A percentile compares a stretch with the other conserved stretches of the same genome.
These are phyloP conservation scores for Morpho deidamia DNA, from an alignment of 2,888 invertebrate species.

Conservation along the genomic window DNA sequence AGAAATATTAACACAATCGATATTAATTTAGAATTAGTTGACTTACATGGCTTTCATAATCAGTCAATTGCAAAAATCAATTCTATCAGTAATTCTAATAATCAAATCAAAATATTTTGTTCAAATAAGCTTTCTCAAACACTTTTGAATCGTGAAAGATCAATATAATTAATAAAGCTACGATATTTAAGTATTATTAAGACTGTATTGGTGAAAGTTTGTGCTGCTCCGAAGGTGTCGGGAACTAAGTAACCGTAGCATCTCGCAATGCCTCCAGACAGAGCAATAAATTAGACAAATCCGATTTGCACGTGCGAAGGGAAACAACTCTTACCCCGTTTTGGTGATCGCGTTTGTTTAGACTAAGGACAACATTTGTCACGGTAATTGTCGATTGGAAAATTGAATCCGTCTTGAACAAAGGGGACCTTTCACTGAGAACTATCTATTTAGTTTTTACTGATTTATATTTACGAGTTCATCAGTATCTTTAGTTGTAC, in stretches of 20 bases:
- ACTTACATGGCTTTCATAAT: too few relatives aligned
- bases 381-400: conserved; percentile 31
- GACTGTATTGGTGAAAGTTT: conserved; percentile 7
- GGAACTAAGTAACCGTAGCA: conserved; percentile 68
- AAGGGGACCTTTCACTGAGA: not conserved
- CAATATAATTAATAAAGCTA: too few relatives aligned
- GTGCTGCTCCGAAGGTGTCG: conserved; percentile 42
- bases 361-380: conserved; percentile 46
- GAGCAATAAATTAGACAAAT: conserved; percentile 75
- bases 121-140: too few relatives aligned
- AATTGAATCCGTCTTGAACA: conserved; percentile 29
- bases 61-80: too few relatives aligned
- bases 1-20: too few relatives aligned
- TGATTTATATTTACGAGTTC: too few relatives aligned
- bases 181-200: not conserved
- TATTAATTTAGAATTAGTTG: too few relatives aligned
- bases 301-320: conserved; percentile 70
- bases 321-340: conserved; percentile 47
- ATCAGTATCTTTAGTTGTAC: too few relatives aligned
- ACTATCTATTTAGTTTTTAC: too few relatives aligned
- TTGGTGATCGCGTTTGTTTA: conserved; percentile 53
- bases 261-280: conserved; percentile 51
- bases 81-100: too few relatives aligned
- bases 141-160: too few relatives aligned
- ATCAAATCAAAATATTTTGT: too few relatives aligned